A percentile compares a stretch with the other conserved stretches of the same genome.
Conservation (phyloP, 2,888 invertebrate genomes). For the Lochmaea crataegi region DNA sequence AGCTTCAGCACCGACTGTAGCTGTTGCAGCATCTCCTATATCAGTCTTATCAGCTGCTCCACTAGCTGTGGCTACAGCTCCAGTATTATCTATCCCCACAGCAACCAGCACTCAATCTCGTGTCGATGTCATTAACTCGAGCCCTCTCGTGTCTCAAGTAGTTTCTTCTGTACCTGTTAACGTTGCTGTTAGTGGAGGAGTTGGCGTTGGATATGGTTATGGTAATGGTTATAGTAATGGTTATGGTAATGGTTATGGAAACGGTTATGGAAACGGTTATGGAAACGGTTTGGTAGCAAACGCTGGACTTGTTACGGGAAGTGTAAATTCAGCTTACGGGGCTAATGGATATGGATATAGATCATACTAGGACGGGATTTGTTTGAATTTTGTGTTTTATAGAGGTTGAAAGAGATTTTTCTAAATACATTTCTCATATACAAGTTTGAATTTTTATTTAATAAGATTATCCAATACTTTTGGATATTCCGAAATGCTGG, state of each 20-base stretch:
- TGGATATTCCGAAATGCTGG: no score
- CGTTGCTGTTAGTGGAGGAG: constrained; percentile 23
- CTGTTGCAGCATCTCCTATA: constrained; percentile 24
- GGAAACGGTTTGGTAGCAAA: neutral
- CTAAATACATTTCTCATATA: neutral
- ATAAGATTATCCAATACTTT: no score
- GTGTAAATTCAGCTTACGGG: constrained; percentile 14
- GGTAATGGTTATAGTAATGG: neutral
- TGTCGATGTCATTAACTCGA: constrained; percentile 38
- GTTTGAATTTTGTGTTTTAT: neutral
- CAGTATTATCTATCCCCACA: constrained; percentile 30
- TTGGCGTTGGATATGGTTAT: neutral
- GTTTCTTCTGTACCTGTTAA: constrained; percentile 35
- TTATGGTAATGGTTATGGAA: neutral
- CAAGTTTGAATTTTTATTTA: neutral
- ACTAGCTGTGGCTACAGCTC: constrained; percentile 1
- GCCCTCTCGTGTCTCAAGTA: constrained; percentile 36
- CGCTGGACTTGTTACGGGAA: constrained; percentile 20
- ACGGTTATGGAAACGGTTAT: constrained; percentile 1
- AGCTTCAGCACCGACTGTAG: constrained; percentile 12
- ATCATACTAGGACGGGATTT: constrained; percentile 4
- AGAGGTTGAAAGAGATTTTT: neutral
- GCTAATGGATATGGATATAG: constrained; percentile 14
- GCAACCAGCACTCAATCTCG: constrained; percentile 44
- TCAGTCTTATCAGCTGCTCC: constrained; percentile 11